phyloP scores from a whole-genome alignment of 2,797 vertebrate genomes.

The Aldrovandia affinis region DNA sequence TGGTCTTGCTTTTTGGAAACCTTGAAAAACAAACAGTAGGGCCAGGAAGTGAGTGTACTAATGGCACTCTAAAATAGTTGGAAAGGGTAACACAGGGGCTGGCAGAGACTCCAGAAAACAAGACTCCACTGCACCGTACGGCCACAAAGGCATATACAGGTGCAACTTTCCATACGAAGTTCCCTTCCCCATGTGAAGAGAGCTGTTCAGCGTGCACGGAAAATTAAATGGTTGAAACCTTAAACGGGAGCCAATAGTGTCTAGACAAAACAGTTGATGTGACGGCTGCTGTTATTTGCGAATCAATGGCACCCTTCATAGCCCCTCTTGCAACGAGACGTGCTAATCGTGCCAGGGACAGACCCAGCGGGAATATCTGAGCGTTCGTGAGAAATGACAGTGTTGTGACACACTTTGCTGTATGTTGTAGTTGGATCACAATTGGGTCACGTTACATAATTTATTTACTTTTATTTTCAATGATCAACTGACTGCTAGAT shows the following conservation, averaged over 20 bases:
- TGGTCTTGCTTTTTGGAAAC: slow-evolving; percentile 29
- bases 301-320: slow-evolving; percentile 43
- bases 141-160: slow-evolving; percentile 10
- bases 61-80: not conserved
- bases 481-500: not conserved
- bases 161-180: not conserved
- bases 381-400: not conserved
- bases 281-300: slow-evolving; percentile 43
- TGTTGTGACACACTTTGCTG: not conserved
- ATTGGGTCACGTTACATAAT: too few species aligned
- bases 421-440: not conserved
- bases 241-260: slow-evolving; percentile 8
- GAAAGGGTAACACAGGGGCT: not conserved
- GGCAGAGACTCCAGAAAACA: slow-evolving; percentile 6
- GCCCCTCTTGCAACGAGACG: not conserved
- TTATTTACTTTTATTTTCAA: slow-evolving; percentile 1
- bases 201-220: not conserved
- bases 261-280: slow-evolving; percentile 40
- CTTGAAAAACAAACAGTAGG: slow-evolving; percentile 36
- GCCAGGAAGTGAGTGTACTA: not conserved
- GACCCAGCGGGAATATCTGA: not conserved
- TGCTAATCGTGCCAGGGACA: not conserved
- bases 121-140: not conserved
- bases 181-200: not conserved
- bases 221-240: not conserved